Percentiles rank a stretch among this genome's conserved stretches.
phyloP scores from a whole-genome alignment of 2,888 invertebrate genomes.

The Arge pagana region DNA sequence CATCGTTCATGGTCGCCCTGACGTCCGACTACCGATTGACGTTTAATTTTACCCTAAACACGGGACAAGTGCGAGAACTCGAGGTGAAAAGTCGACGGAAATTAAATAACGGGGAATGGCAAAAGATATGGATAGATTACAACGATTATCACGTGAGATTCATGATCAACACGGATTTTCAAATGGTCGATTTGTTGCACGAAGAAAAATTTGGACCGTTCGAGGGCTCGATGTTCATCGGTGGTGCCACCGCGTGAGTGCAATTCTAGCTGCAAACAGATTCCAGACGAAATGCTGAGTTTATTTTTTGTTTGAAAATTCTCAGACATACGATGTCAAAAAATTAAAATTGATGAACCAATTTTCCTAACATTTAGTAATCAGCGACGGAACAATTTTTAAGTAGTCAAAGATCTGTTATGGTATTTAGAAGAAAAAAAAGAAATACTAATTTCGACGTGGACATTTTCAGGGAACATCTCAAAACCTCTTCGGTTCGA shows the following conservation, averaged over 20 bases:
- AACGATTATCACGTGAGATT: conserved; percentile 92
- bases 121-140: conserved; percentile 94
- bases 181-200: conserved; percentile 82
- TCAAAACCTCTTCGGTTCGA: conserved; percentile 81
- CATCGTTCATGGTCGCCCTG: conserved; percentile 89
- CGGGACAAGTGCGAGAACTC: conserved; percentile 78
- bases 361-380: too few relatives aligned
- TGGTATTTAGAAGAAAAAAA: neutral
- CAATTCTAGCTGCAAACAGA: too few relatives aligned
- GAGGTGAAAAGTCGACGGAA: conserved; percentile 81
- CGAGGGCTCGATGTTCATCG: conserved; percentile 92
- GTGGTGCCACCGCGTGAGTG: conserved; percentile 88
- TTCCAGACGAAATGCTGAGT: conserved; percentile 1
- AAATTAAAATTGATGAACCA: neutral
- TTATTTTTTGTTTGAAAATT: neutral
- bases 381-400: neutral
- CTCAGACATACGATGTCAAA: neutral
- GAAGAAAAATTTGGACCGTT: conserved; percentile 92
- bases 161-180: conserved; percentile 88
- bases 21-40: conserved; percentile 83
- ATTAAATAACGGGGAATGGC: conserved; percentile 93
- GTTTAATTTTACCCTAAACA: conserved; percentile 88
- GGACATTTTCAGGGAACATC: conserved; percentile 69
- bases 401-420: neutral
- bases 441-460: neutral